These are phyloP conservation scores for Pseudochirops cupreus DNA, from an alignment of 2,797 vertebrate genomes.

Conservation along the genomic window DNA sequence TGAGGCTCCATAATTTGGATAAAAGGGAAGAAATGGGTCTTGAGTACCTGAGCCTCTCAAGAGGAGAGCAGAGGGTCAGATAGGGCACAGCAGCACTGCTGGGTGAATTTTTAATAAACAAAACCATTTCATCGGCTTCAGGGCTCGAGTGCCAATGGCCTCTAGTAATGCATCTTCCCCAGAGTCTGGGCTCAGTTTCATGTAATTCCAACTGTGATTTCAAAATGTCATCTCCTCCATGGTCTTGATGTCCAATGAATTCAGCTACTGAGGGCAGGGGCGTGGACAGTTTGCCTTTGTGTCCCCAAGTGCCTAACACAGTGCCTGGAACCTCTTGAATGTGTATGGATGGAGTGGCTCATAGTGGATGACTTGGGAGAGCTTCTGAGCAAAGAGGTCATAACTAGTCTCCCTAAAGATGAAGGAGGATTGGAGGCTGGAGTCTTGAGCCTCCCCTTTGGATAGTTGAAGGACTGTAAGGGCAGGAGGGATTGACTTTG, in stretches of 20 bases:
- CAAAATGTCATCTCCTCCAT: not conserved
- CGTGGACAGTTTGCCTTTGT: not conserved
- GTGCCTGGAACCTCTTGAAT: not conserved
- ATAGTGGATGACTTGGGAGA: not conserved
- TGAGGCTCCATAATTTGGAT: slow-evolving; percentile 66
- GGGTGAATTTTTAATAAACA: slow-evolving; percentile 46
- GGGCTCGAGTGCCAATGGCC: not conserved
- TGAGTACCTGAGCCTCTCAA: slow-evolving; percentile 36
- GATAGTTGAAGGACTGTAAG: not conserved
- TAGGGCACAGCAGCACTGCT: slow-evolving; percentile 15
- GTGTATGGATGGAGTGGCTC: not conserved
- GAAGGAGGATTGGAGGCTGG: not conserved
- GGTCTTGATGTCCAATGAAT: not conserved
- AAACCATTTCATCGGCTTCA: not conserved
- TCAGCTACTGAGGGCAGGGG: not conserved
- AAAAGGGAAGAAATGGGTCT: slow-evolving; percentile 72
- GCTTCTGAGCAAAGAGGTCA: not conserved
- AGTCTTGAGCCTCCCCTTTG: not conserved
- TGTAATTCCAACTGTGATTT: not conserved
- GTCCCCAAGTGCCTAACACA: not conserved
- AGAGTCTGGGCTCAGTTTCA: not conserved
- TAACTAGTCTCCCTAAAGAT: not conserved
- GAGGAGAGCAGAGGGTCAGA: slow-evolving; percentile 53
- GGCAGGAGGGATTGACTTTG: not conserved
- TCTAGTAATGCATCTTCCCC: slow-evolving; percentile 21